These are phyloP conservation scores for Sciurus carolinensis DNA, from an alignment of 2,797 vertebrate species.

Conservation along the genomic window DNA sequence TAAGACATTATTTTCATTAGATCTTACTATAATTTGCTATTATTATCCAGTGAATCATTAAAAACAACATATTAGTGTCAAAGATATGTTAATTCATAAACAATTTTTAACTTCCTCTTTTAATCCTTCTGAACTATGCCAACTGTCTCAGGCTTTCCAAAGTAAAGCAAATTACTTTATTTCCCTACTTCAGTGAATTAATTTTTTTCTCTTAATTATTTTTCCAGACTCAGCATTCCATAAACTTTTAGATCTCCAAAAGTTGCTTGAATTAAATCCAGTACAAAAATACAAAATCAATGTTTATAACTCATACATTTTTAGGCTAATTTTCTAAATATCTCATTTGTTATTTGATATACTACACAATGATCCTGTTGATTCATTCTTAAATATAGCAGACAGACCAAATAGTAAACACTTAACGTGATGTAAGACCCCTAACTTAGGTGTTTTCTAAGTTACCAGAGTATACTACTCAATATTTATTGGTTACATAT, in stretches of 20 bases:
- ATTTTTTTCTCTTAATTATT: background rate
- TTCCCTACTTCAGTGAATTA: conserved; percentile 12
- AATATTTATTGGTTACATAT: background rate
- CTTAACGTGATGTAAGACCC: background rate
- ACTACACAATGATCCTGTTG: background rate
- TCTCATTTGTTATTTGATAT: background rate
- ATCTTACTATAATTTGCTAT: conserved; percentile 49
- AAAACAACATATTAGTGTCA: conserved; percentile 2
- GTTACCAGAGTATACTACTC: background rate
- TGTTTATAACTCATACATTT: background rate
- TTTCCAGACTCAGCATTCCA: background rate
- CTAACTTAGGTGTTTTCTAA: background rate
- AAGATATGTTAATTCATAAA: background rate
- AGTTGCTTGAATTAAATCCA: conserved; percentile 24
- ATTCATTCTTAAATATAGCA: background rate
- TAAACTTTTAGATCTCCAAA: conserved; percentile 29
- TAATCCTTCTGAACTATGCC: conserved; percentile 19
- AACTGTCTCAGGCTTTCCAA: conserved; percentile 1
- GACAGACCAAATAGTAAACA: background rate
- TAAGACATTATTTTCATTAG: conserved; percentile 67
- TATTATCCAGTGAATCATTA: conserved; percentile 11
- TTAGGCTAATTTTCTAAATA: background rate
- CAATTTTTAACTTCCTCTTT: background rate
- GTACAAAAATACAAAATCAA: background rate
- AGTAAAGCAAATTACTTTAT: background rate